Evolutionary conservation across 2,888 invertebrate genomes (phyloP).

Genomic region (Apodemia mormo): DNA sequence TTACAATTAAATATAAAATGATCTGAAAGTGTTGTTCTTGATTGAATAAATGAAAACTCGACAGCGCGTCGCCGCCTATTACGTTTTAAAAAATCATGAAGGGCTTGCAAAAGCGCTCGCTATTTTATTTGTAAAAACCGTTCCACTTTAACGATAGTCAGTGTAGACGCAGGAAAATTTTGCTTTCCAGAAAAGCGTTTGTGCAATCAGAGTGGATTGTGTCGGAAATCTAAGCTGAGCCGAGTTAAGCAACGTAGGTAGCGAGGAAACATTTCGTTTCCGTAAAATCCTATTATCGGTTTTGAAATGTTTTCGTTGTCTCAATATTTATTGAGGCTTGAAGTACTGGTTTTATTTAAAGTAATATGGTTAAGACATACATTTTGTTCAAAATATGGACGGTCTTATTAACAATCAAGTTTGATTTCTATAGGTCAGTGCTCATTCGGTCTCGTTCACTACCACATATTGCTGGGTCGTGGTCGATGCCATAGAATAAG

Average conservation of each 20-base stretch:
- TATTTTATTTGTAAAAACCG: conserved; percentile 36
- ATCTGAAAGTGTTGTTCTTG: conserved; percentile 1
- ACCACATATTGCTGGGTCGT: too few relatives aligned
- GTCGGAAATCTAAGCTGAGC: conserved; percentile 61
- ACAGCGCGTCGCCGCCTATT: conserved; percentile 24
- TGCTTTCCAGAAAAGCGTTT: conserved; percentile 63
- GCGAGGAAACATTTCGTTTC: conserved; percentile 50
- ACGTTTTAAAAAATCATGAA: conserved; percentile 21
- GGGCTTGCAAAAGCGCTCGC: not conserved
- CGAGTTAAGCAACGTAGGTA: conserved; percentile 52
- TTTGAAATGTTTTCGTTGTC: conserved; percentile 39
- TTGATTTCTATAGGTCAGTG: too few relatives aligned
- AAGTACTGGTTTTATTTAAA: not conserved
- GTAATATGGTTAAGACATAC: not conserved
- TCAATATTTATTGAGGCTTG: conserved; percentile 27
- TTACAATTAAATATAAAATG: not conserved
- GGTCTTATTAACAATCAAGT: too few relatives aligned
- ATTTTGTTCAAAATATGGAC: too few relatives aligned
- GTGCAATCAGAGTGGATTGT: conserved; percentile 74
- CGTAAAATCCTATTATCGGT: conserved; percentile 53
- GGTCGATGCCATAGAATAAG: too few relatives aligned
- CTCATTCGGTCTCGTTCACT: too few relatives aligned
- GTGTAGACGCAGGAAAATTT: conserved; percentile 58
- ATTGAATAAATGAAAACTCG: conserved; percentile 13
- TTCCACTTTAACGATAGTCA: conserved; percentile 43